Evolutionary conservation across 2,113 vertebrate species (phyloP).

Genomic region (Solenodon paradoxus): DNA sequence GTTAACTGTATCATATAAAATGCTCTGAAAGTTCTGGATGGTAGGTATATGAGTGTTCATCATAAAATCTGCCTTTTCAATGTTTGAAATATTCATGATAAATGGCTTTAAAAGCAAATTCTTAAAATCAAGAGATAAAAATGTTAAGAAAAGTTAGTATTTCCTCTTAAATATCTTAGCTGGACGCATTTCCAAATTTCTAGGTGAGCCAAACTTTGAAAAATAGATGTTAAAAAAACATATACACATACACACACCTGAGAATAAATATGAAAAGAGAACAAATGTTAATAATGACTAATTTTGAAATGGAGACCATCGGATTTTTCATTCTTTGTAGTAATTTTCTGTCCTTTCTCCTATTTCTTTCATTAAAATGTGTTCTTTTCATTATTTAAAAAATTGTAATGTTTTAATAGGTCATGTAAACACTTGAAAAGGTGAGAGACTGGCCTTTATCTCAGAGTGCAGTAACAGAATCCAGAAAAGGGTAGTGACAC

Average conservation of each 20-base stretch:
- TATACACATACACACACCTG: neutral
- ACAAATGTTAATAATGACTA: neutral
- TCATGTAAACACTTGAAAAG: neutral
- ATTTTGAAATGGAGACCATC: neutral
- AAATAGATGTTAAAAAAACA: neutral
- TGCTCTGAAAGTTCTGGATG: neutral
- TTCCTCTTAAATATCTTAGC: too few species aligned
- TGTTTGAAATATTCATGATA: neutral
- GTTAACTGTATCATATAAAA: neutral
- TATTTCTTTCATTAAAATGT: slow-evolving; percentile 23
- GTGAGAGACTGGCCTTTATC: neutral
- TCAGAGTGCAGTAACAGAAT: neutral
- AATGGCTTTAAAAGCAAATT: slow-evolving; percentile 11
- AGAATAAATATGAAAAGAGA: neutral
- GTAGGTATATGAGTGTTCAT: neutral
- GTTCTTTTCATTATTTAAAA: neutral
- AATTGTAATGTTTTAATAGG: neutral
- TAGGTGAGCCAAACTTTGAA: neutral
- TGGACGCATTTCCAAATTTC: neutral
- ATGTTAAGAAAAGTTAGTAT: slow-evolving; percentile 23
- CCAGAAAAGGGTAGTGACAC: neutral
- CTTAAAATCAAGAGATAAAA: neutral
- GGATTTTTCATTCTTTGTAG: neutral
- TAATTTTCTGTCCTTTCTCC: neutral
- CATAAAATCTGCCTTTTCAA: neutral